Conservation (phyloP, 1,140 invertebrate genomes). For the Dendroctonus ponderosae region DNA sequence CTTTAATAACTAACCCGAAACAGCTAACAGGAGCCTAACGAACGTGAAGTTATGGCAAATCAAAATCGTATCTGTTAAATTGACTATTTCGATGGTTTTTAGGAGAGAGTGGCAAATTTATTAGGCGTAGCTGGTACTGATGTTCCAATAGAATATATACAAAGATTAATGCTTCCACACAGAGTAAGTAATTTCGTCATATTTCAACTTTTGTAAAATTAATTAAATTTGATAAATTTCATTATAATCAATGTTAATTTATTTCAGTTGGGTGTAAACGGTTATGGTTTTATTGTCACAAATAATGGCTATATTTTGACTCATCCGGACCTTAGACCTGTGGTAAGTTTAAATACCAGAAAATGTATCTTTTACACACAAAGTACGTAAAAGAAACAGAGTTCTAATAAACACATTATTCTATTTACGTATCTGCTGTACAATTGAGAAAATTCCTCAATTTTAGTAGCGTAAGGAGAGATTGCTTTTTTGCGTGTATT, state of each 20-base stretch:
- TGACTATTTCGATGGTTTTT: slow-evolving; percentile 49
- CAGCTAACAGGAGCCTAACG: too few relatives aligned
- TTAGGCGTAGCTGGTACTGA: slow-evolving; percentile 94
- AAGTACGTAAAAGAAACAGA: too few relatives aligned
- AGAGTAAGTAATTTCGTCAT: slow-evolving; percentile 61
- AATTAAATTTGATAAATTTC: too few relatives aligned
- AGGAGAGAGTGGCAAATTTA: slow-evolving; percentile 84
- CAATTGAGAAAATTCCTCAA: too few relatives aligned
- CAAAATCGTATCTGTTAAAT: background rate
- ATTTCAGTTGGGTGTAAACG: slow-evolving; percentile 69
- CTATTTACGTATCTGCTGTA: too few relatives aligned
- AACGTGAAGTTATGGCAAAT: too few relatives aligned
- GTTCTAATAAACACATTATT: too few relatives aligned
- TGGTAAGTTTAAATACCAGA: slow-evolving; percentile 48
- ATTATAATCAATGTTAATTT: slow-evolving; percentile 9
- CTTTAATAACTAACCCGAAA: too few relatives aligned
- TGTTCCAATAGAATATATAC: slow-evolving; percentile 86
- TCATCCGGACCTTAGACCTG: slow-evolving; percentile 56
- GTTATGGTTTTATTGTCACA: slow-evolving; percentile 70
- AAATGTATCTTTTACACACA: too few relatives aligned
- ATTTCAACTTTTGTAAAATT: background rate
- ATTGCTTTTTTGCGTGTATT: too few relatives aligned
- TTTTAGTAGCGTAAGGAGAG: too few relatives aligned
- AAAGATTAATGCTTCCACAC: slow-evolving; percentile 83
- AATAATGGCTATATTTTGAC: slow-evolving; percentile 72